Base-by-base conservation (phyloP, 2,888 invertebrate genomes). In the Cantharis nigra region DNA sequence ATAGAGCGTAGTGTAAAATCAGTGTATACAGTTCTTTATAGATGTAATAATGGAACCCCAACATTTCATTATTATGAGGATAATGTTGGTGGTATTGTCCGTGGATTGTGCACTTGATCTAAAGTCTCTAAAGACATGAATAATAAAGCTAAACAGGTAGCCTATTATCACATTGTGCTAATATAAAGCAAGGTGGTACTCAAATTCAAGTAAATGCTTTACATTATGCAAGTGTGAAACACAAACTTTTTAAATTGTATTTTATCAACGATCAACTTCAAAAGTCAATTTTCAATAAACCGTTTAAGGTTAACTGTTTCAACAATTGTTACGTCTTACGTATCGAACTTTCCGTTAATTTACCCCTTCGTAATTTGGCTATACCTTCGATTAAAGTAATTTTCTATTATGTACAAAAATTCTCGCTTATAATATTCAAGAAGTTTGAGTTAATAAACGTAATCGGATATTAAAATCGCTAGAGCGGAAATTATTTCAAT, bases 121-220 rank as follows among this genome's bases (percentile, higher is more conserved):
- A 82, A 80, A 83, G 83, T 83, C 84, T 83, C 81, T 84, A 86
- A 86, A 86, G 87, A 87, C 86, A 86, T 85, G 87, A 86, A 87
- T 87, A 87, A 87, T 86, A 86, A 85, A 87, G 86, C 85, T 86
- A 87, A 87, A 87, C 87, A 87, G 88, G 87, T 87, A 85, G 85
- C 82, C 86, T 83, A 86, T 86, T 86, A 87, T 87, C 85, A 85
- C 85, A 87, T 85, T 85, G 85, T 87, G 84, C 81, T 83, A 84
- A 85, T 85, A 86, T 86, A 86, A 86, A 84, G 85, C 86, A 86
- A 87, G 87, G 87, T 87, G 86, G 83, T 83, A 82, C 80, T 83
- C 80, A 80, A 75, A 82, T 82, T 83, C 80, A 79, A 82, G 79
- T 79, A 78, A 81, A 81, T 70, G 69, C 69, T 75, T 76, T 72